Evolutionary conservation across 92 coral and sea anemone genomes (phyloP), one percentile per base, ranked within the genome.

Genomic region (Nematostella vectensis): DNA sequence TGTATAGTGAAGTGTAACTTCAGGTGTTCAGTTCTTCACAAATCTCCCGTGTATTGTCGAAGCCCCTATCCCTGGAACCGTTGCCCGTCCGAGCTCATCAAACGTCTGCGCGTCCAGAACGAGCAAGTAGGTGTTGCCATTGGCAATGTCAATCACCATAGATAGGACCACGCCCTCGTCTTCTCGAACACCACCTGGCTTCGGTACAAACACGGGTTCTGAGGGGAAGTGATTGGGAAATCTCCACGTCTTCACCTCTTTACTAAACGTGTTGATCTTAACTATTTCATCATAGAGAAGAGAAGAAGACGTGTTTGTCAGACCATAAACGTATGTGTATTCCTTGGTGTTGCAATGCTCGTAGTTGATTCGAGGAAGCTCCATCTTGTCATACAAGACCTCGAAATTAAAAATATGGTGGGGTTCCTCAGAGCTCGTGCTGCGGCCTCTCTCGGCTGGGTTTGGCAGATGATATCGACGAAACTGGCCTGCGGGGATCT

Each of bases 101-200:
- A 85, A 80, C 10, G 68, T 60, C 25, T 47, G 69, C 16, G 62
- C 94, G 77, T 85, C 94, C 29, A 85, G 74, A 17, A 80, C 63
- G 21, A 85, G 42, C 68, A 85, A 67, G 27, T 73, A 80, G 25
- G 94, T 70, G 23, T 68, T 70, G 61, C 71, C 53, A 45, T 81
- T 65, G 23, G 21, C 29, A 18, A 73, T 29, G 54, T 85, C 82
- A 38, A 75, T 75, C 4, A 85, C 84, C 8, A 72, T 56, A 31
- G 94, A 75, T 54, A 85, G 39, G 25, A 85, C 78, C 26, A 80
- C 74, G n/a, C 94, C 94, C 15, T 75, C 94, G 48, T 85, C 94
- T 49, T 85, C 94, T 15, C 53, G 43, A 30, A 63, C 55, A 15
- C 77, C 64, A 13, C 72, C 70, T 4, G 94, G 94, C 9, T 67